phyloP scores from a whole-genome alignment of 2,797 vertebrate genomes.

The Vespertilio murinus region DNA sequence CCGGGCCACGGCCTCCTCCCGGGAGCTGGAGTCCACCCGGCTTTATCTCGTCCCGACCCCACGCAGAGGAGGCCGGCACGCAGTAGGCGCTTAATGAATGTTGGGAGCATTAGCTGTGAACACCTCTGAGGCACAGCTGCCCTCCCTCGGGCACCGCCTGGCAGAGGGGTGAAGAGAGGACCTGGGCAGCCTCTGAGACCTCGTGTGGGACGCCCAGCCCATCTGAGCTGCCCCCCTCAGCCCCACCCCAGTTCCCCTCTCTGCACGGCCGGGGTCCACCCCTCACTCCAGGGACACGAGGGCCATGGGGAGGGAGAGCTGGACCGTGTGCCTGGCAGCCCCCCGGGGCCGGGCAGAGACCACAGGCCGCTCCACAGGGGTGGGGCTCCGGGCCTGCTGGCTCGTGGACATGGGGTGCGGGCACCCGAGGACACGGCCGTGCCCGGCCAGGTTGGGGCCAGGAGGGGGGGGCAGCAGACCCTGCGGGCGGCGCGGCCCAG shows the following conservation, averaged over 20 bases:
- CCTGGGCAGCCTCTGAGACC: too few relatives aligned
- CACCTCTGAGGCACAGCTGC: neutral
- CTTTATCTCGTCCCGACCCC: neutral
- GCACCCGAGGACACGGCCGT: neutral
- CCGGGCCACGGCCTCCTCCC: neutral
- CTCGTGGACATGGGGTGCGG: too few relatives aligned
- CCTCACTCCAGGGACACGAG: fast-evolving
- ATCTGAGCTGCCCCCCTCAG: fast-evolving
- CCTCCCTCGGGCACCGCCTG: neutral
- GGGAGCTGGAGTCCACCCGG: too few relatives aligned
- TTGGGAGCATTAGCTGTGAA: neutral
- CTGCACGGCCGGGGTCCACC: neutral
- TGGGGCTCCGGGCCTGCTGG: neutral
- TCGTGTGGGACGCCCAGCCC: fast-evolving
- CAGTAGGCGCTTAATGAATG: neutral
- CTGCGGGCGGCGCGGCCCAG: fast-evolving
- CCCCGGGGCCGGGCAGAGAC: fast-evolving
- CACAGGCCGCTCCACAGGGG: fast-evolving
- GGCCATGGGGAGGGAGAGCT: too few relatives aligned
- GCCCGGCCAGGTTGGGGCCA: fast-evolving
- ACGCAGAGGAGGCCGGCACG: too few relatives aligned
- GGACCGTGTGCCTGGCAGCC: too few relatives aligned
- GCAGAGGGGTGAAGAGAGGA: too few relatives aligned
- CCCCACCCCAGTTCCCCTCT: neutral
- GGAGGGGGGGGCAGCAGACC: neutral